Evolutionary conservation across 2,888 invertebrate species (phyloP), one percentile per base, ranked within the genome.

Genomic region (Steinernema scapterisci): DNA sequence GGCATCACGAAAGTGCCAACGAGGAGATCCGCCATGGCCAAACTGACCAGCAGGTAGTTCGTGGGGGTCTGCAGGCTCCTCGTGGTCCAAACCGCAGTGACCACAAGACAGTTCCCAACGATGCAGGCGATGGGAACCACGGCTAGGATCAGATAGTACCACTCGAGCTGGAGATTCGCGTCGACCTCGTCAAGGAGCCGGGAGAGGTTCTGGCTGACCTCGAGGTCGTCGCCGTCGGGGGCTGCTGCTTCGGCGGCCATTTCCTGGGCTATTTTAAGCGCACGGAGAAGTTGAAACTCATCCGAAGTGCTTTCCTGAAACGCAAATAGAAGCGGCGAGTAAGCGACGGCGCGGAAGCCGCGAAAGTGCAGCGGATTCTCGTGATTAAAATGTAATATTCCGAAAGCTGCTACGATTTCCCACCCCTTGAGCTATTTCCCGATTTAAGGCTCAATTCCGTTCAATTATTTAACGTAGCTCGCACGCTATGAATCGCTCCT

Each of bases 1-100:
- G 86, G 86, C 85, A 87, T 85, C 19, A 86, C 85, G 73, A 83
- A 80, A 23, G 83, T 79, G 43, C 86, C 86, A 11, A 86, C 83
- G 23, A 86, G 80, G 72, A 87, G 76, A 76, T 86, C 86, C 70
- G 86, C 86, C 77, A 84, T 81, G 0, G 86, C 86, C 46, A 86
- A 75, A 21, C 83, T 83, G n/a, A 86, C 83, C 77, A 86, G 75
- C 44, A 85, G 79, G 74, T 80, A 83, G 75, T 82, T 83, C 19
- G 86, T 86, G n/a, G 86, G 87, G 1, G 86, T 87, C 74, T 86
- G 86, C 21, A 86, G 80, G 38, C 80, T 79, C 72, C 76, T 78
- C 1, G 85, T 87, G 27, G 84, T 84, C 81, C 82, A 84, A 9
- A 86, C 86, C 11, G 86, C 86, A 25, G 81, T 80, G 27, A 86